Base-by-base conservation (phyloP, 2,797 vertebrate genomes). In the Chaetophractus vellerosus region DNA sequence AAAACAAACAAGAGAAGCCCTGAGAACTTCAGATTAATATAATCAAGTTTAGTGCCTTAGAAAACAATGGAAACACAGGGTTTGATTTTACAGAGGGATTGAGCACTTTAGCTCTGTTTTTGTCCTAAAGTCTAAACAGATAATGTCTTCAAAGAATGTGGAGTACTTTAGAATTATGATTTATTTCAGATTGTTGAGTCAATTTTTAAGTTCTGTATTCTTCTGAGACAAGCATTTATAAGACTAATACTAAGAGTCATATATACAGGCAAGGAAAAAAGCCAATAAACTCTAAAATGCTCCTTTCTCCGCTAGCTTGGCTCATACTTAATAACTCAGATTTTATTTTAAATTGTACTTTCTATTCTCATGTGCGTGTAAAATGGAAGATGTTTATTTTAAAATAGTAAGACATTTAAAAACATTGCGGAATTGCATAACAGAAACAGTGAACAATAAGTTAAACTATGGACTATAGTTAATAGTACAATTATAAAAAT, bases 271-370 rank as follows among this genome's bases (percentile, higher is more conserved):
- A 80, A 79, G 85, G 83, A 64, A 71, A 91, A 82, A 91, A 75
- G 38, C 69, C 66, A 91, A 79, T 38, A 50, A 83, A 75, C 16
- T 61, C 38, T 91, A 86, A 69, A n/a, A 64, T 86, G 36, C 26
- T 93, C 14, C 45, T 23, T 86, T 5, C 3, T 88, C 91, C 24
- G 7, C 19, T 88, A 72, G 23, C 9, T 75, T 61, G 9, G 11
- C 38, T 82, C 88, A 28, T 26, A 63, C 9, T 86, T 93, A 85
- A 66, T 71, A 82, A 38, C 4, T 36, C 71, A 1, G 28, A 24
- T 88, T 92, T 92, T 71, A 81, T 69, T 93, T 90, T 93, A 50
- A 85, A 50, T 24, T 14, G 71, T 9, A 52, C 82, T 90, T 85
- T 87, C 26, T 74, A 76, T 85, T 82, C 75, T 88, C 88, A 55